Conservation (phyloP, 2,888 invertebrate species). For the Drosophila affinis region DNA sequence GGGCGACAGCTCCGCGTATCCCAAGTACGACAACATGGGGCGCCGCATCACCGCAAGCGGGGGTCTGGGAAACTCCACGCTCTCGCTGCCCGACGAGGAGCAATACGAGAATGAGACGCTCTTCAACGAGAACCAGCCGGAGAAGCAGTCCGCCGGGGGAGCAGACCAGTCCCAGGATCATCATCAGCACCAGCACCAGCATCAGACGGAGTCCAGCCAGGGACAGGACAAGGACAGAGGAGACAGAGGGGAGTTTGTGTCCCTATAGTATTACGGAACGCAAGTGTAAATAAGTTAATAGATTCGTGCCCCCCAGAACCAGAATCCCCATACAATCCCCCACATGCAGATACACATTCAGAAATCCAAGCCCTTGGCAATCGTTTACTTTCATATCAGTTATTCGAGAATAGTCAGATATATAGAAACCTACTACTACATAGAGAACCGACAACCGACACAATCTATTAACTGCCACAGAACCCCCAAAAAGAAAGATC, state of each 20-base stretch:
- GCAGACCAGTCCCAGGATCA: slow-evolving; percentile 49
- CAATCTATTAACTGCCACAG: slow-evolving; percentile 71
- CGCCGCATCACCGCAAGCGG: slow-evolving; percentile 94
- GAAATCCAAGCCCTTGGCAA: slow-evolving; percentile 51
- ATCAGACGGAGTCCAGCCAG: slow-evolving; percentile 53
- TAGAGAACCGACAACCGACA: slow-evolving; percentile 5
- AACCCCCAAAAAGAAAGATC: background rate
- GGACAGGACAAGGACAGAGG: slow-evolving; percentile 68
- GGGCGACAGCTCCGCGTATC: slow-evolving; percentile 69
- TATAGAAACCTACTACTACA: slow-evolving; percentile 1
- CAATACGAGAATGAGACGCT: slow-evolving; percentile 81
- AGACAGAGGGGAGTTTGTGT: slow-evolving; percentile 81
- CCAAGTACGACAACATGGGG: slow-evolving; percentile 95
- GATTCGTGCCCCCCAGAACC: slow-evolving; percentile 47
- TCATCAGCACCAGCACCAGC: slow-evolving; percentile 32
- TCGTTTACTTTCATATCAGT: slow-evolving; percentile 73
- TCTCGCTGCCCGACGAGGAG: slow-evolving; percentile 90
- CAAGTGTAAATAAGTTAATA: slow-evolving; percentile 81
- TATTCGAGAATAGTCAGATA: slow-evolving; percentile 32
- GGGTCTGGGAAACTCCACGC: slow-evolving; percentile 87
- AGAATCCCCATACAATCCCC: slow-evolving; percentile 9
- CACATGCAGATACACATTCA: background rate
- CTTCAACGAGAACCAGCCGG: slow-evolving; percentile 79
- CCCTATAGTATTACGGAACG: slow-evolving; percentile 84
- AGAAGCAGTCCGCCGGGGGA: slow-evolving; percentile 63